These are phyloP conservation scores for Galemys pyrenaicus DNA, from an alignment of 2,113 vertebrate genomes.

Conservation along the genomic window DNA sequence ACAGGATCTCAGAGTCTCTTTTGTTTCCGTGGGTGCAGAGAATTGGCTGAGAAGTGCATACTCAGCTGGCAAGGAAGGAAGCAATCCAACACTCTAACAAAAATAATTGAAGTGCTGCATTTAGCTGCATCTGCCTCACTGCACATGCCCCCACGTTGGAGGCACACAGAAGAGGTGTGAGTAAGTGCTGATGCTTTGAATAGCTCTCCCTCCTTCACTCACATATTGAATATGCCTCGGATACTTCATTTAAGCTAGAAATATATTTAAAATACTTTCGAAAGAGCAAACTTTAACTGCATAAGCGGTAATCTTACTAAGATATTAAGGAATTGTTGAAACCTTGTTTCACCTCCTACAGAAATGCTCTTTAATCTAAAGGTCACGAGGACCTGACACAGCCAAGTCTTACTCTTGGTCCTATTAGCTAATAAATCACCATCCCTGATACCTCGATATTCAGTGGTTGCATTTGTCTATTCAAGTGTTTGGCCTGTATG, in stretches of 20 bases:
- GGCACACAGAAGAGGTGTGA: neutral
- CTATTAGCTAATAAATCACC: neutral
- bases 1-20: constrained; percentile 56
- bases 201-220: neutral
- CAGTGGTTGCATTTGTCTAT: neutral
- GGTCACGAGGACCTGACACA: neutral
- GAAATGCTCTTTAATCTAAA: neutral
- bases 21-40: constrained; percentile 46
- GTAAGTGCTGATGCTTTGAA: neutral
- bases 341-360: neutral
- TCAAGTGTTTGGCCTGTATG: neutral
- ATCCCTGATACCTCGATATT: neutral
- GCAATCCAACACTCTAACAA: neutral
- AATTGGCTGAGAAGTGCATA: neutral
- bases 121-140: neutral
- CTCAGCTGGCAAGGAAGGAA: constrained; percentile 58
- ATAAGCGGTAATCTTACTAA: neutral
- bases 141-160: neutral
- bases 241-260: neutral
- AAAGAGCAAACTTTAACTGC: neutral
- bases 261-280: neutral
- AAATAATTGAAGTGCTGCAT: neutral
- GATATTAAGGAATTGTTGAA: neutral
- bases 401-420: neutral
- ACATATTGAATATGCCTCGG: neutral